These are phyloP conservation scores for Poecilus cupreus DNA, from an alignment of 2,888 invertebrate species.

Conservation along the genomic window DNA sequence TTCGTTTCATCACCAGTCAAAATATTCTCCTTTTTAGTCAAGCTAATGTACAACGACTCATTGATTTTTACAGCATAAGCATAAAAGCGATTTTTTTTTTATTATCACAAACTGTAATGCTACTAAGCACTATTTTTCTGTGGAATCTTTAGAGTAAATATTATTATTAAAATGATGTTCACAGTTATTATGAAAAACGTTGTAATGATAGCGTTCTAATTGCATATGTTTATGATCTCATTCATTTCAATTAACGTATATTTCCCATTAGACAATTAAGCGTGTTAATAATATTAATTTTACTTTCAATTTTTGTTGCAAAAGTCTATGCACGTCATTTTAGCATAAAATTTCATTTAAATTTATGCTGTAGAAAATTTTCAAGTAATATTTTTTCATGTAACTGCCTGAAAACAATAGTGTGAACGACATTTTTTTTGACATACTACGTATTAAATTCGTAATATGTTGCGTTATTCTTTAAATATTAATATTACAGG, in stretches of 20 bases:
- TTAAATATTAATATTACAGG: conserved; percentile 27
- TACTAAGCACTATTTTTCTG: too few species aligned
- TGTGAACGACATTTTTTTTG: conserved; percentile 44
- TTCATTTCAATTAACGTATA: conserved; percentile 18
- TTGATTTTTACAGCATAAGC: too few species aligned
- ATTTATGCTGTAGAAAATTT: conserved; percentile 26
- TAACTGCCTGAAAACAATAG: conserved; percentile 6
- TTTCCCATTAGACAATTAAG: conserved; percentile 33
- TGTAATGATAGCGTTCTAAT: conserved; percentile 22
- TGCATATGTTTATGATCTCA: conserved; percentile 32
- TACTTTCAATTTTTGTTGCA: conserved; percentile 32
- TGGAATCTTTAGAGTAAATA: background rate
- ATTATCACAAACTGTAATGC: too few species aligned
- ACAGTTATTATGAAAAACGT: background rate
- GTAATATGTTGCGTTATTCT: conserved; percentile 33
- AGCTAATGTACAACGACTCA: too few species aligned
- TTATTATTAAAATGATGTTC: conserved; percentile 23
- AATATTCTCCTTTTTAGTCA: too few species aligned
- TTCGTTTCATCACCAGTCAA: too few species aligned
- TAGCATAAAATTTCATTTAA: conserved; percentile 30
- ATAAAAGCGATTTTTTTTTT: too few species aligned
- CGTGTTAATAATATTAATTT: conserved; percentile 34
- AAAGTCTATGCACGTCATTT: conserved; percentile 3
- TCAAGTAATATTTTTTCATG: conserved; percentile 30
- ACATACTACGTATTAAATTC: conserved; percentile 31